phyloP scores from a whole-genome alignment of 2,113 vertebrate genomes.

The Oxygymnocypris stewartii region DNA sequence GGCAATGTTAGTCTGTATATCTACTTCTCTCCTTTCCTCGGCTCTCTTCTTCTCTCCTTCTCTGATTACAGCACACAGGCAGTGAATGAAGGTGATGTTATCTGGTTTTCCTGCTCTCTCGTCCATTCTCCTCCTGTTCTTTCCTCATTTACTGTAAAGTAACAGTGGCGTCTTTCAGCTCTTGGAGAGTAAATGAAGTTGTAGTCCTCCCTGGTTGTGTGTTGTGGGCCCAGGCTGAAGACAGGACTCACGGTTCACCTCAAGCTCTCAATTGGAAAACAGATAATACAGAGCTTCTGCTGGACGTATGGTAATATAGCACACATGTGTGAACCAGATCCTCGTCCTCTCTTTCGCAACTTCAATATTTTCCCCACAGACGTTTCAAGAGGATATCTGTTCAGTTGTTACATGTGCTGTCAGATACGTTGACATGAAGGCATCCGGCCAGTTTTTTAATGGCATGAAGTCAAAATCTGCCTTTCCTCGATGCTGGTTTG shows the following conservation, averaged over 20 bases:
- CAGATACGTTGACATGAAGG: slow-evolving; percentile 6
- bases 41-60: slow-evolving; percentile 19
- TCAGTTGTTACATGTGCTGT: slow-evolving; percentile 34
- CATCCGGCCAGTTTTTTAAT: background rate
- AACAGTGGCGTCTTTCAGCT: slow-evolving; percentile 36
- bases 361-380: background rate
- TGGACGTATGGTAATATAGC: slow-evolving; percentile 48
- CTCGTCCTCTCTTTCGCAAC: background rate
- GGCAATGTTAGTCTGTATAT: slow-evolving; percentile 7
- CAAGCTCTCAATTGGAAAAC: slow-evolving; percentile 34
- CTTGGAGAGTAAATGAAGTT: slow-evolving; percentile 38
- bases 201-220: slow-evolving; percentile 27
- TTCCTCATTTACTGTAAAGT: slow-evolving; percentile 8
- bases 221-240: slow-evolving; percentile 31
- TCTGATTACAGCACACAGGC: slow-evolving; percentile 15
- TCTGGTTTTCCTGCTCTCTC: slow-evolving; percentile 17
- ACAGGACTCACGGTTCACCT: slow-evolving; percentile 29
- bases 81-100: slow-evolving; percentile 28
- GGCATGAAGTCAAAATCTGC: slow-evolving; percentile 3
- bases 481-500: slow-evolving; percentile 12
- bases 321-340: slow-evolving; percentile 50
- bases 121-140: background rate
- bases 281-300: slow-evolving; percentile 47
- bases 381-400: slow-evolving; percentile 17
- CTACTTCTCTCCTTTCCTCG: slow-evolving; percentile 10